Percentiles rank a stretch among this genome's conserved stretches.
Conservation (phyloP, 2,113 vertebrate genomes). For the Theristicus caerulescens region DNA sequence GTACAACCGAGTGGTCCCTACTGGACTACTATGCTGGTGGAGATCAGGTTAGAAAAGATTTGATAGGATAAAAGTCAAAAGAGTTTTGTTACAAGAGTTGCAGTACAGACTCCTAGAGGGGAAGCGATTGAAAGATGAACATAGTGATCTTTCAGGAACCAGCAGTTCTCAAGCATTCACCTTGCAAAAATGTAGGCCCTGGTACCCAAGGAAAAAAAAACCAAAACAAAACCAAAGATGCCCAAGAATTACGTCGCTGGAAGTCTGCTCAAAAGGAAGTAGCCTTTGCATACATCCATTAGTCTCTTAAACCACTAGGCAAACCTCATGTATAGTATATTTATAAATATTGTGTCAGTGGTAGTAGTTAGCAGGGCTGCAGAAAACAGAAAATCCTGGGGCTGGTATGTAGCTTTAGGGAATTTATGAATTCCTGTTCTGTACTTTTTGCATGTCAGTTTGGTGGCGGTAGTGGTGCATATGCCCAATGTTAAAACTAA, state of each 20-base stretch:
- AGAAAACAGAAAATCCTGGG: background rate
- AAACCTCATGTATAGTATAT: background rate
- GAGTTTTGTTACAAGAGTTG: background rate
- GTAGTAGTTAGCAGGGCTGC: background rate
- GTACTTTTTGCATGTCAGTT: constrained; percentile 86
- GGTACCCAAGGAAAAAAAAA: background rate
- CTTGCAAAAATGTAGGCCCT: background rate
- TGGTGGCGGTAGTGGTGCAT: constrained; percentile 81
- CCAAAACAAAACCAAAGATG: background rate
- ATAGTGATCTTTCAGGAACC: background rate
- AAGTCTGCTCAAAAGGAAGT: background rate
- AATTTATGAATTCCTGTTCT: constrained; percentile 42
- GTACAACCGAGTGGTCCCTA: background rate
- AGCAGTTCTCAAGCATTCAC: background rate
- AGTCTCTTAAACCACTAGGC: background rate
- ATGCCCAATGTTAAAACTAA: constrained; percentile 84
- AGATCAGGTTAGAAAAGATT: background rate
- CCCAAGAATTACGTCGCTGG: background rate
- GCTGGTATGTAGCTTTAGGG: constrained; percentile 1
- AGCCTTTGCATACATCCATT: background rate
- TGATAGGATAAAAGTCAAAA: background rate
- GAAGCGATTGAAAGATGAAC: background rate
- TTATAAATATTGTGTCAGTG: background rate
- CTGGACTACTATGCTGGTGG: background rate
- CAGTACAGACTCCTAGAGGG: background rate